Percentiles rank a stretch among this genome's conserved stretches.
phyloP scores from a whole-genome alignment of 2,797 vertebrate species.

The Myotis findleyi region DNA sequence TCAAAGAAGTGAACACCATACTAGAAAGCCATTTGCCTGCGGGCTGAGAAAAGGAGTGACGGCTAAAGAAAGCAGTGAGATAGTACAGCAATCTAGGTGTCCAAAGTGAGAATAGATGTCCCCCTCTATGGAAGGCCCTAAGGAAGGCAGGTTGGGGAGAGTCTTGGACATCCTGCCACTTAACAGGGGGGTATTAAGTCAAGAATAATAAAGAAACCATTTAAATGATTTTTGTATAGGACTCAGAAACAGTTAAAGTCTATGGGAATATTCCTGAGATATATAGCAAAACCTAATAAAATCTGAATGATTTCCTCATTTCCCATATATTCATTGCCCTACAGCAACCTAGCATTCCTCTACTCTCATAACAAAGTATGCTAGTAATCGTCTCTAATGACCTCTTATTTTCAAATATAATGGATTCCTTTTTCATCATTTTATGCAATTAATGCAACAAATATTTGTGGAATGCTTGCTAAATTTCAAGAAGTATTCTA shows the following conservation, averaged over 20 bases:
- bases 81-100: neutral
- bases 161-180: neutral
- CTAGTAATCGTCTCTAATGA: neutral
- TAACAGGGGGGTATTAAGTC: neutral
- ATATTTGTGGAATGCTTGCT: neutral
- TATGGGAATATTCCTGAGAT: neutral
- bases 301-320: neutral
- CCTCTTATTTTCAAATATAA: slow-evolving; percentile 5
- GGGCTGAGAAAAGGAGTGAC: neutral
- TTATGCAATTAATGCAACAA: slow-evolving; percentile 29
- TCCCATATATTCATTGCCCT: neutral
- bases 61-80: neutral
- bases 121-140: neutral
- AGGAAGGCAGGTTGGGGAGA: neutral
- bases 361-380: neutral
- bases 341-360: neutral
- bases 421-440: slow-evolving; percentile 39
- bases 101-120: neutral
- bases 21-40: neutral
- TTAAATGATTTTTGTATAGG: neutral
- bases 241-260: neutral
- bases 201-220: neutral
- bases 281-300: neutral
- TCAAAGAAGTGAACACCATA: neutral
- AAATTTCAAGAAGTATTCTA: neutral